Evolutionary conservation across 2,888 invertebrate species (phyloP), one percentile per base, ranked within the genome.

Genomic region (Apamea epomidion): DNA sequence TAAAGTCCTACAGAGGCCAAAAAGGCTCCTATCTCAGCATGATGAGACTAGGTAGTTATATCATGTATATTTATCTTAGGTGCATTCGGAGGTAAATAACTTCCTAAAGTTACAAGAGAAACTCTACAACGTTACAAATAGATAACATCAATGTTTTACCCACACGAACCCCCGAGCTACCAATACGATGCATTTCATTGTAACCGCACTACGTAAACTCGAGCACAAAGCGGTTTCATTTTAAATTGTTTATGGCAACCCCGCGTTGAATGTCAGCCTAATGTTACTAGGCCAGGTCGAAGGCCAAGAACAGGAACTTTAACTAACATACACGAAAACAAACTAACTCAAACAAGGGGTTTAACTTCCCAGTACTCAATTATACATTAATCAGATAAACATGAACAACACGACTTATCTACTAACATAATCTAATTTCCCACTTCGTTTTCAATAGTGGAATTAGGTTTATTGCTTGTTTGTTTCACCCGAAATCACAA

Each of bases 401-500:
- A 60, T 67, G 69, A 73, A 78, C 84, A 80, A 87, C 87, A 87
- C 85, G 75, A 78, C 88, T 85, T 86, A 86, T 87, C 85, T 78
- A 37, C 85, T 48, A 78, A 85, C 87, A 76, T 29, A 86, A 86
- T 87, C 88, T 86, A 87, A 87, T 85, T 87, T 78, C 82, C 82
- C 78, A 78, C 74, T 86, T 85, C 72, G 78, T 88, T 85, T 85
- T 86, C 82, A 88, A 88, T 87, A 74, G 76, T 70, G 62, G 83
- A 76, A 86, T 80, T 86, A 75, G 65, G 76, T 86, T 86, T 78
- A 80, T 82, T 87, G 83, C 77, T 71, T 65, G 80, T 82, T 87
- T 87, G 82, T 88, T 89, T 84, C 82, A 62, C 68, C 86, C 84
- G 74, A 88, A 90, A 89, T 90, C 88, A 88, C 87, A 90, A 92